Percentiles rank a stretch among this genome's conserved stretches.
These are phyloP conservation scores for Graphium colonna DNA, from an alignment of 2,888 invertebrate genomes.

Conservation along the genomic window DNA sequence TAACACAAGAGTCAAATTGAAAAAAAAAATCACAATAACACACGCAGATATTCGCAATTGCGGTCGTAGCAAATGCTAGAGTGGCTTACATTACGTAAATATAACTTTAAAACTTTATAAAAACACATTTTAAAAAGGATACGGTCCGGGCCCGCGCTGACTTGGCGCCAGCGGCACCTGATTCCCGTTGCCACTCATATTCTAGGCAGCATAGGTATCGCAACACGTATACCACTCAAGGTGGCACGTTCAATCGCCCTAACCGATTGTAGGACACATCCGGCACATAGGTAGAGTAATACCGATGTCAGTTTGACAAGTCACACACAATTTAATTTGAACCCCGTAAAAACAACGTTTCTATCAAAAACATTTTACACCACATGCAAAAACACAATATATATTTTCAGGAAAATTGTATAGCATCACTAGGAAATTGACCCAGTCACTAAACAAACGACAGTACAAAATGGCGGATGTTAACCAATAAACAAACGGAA, in stretches of 20 bases:
- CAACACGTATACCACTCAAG: slow-evolving; percentile 81
- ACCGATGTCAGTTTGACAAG: slow-evolving; percentile 73
- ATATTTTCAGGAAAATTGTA: slow-evolving; percentile 59
- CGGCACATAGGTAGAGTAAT: slow-evolving; percentile 71
- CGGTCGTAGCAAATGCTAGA: slow-evolving; percentile 60
- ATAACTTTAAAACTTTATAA: slow-evolving; percentile 48
- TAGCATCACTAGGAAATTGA: slow-evolving; percentile 67
- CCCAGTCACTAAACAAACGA: slow-evolving; percentile 79
- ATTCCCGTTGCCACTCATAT: slow-evolving; percentile 84
- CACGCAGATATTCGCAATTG: slow-evolving; percentile 49
- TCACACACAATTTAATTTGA: slow-evolving; percentile 66
- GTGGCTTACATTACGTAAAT: slow-evolving; percentile 76
- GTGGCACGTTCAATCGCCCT: slow-evolving; percentile 80
- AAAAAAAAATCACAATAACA: slow-evolving; percentile 32
- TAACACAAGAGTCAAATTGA: slow-evolving; percentile 21
- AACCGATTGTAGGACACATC: slow-evolving; percentile 79
- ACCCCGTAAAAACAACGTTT: slow-evolving; percentile 63
- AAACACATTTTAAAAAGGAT: slow-evolving; percentile 73
- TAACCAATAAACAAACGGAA: slow-evolving; percentile 79
- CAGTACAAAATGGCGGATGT: slow-evolving; percentile 80
- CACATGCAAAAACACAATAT: slow-evolving; percentile 63
- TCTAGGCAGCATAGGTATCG: slow-evolving; percentile 80
- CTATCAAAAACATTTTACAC: slow-evolving; percentile 73
- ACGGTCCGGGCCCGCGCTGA: slow-evolving; percentile 80
- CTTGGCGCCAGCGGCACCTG: slow-evolving; percentile 82